Evolutionary conservation across 2,888 invertebrate species (phyloP).

Genomic region (Amblyjoppa proteus): DNA sequence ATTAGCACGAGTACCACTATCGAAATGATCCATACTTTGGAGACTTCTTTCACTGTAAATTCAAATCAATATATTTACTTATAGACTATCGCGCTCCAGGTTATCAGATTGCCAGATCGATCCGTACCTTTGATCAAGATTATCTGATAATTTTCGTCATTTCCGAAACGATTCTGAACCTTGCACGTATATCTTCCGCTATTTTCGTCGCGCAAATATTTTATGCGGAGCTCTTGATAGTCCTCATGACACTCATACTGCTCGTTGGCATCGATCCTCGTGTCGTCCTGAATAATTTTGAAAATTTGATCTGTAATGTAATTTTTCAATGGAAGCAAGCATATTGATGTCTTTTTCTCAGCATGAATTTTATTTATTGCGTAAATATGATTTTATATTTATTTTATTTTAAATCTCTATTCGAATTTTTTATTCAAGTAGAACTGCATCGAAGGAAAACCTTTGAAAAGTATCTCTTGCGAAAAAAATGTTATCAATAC

Average conservation of each 20-base stretch:
- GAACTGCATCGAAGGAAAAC: no score
- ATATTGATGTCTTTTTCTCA: not conserved
- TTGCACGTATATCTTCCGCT: slow-evolving; percentile 88
- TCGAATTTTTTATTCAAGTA: no score
- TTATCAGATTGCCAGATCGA: not conserved
- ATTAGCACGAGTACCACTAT: slow-evolving; percentile 75
- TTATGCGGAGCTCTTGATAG: slow-evolving; percentile 86
- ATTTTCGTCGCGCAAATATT: slow-evolving; percentile 86
- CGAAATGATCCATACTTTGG: slow-evolving; percentile 76
- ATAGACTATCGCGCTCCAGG: not conserved
- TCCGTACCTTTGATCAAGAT: slow-evolving; percentile 86
- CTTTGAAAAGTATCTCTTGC: no score
- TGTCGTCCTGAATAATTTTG: slow-evolving; percentile 74
- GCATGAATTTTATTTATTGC: no score
- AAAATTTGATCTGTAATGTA: not conserved
- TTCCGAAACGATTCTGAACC: slow-evolving; percentile 86
- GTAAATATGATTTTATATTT: no score
- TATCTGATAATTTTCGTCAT: slow-evolving; percentile 80
- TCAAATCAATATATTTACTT: slow-evolving; percentile 48
- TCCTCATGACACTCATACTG: slow-evolving; percentile 80
- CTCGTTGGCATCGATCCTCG: slow-evolving; percentile 74
- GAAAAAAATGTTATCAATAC: no score
- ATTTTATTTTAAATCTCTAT: no score
- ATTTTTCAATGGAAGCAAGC: not conserved
- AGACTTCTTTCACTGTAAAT: slow-evolving; percentile 81